Base-by-base conservation (phyloP, 2,888 invertebrate species). In the Cerceris rybyensis region DNA sequence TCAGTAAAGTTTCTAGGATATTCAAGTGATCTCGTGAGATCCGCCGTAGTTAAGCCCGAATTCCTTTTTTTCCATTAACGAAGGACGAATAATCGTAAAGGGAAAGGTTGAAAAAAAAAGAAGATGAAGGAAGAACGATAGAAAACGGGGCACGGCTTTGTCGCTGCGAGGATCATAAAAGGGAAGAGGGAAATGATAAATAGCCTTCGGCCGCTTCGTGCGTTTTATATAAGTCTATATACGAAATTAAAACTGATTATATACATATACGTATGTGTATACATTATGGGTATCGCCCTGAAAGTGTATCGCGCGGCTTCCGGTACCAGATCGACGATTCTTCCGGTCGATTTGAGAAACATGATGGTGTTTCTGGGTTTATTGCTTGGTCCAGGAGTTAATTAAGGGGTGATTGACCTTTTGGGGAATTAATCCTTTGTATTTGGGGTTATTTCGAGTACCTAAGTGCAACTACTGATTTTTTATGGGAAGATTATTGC, bases 171-270 rank as follows among this genome's bases (percentile, higher is more conserved):
- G 28, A 28, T 28, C 28, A 28, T 28, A 83, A 78, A 81, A 79
- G 78, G 76, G 75, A 81, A 68, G 66, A 60, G 63, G 55, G 70
- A 75, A 77, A 28, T 72, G 75, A 73, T 71, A 60, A 65, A 74
- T 82, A 85, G 81, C 81, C 86, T 86, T 86, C 81, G 77, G 75
- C 61, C 80, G 86, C 86, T 87, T 87, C 79, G 79, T 85, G 86
- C 86, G 83, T 86, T 87, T 84, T 86, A 86, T 84, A 88, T 88
- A 86, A 85, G 78, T 84, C 80, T 84, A 84, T 84, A 84, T 80
- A 84, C 70, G 65, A 67, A 28, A 28, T 28, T 28, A 28, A 79
- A 81, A 79, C 74, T 68, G 78, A 78, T 83, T 76, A 78, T 78
- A 73, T 68, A 80, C 67, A 67, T 76, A 76, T 80, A 84, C 81